Percentiles rank a stretch among this genome's conserved stretches.
These are phyloP conservation scores for Myotis brandtii DNA, from an alignment of 2,113 vertebrate species.

Conservation along the genomic window DNA sequence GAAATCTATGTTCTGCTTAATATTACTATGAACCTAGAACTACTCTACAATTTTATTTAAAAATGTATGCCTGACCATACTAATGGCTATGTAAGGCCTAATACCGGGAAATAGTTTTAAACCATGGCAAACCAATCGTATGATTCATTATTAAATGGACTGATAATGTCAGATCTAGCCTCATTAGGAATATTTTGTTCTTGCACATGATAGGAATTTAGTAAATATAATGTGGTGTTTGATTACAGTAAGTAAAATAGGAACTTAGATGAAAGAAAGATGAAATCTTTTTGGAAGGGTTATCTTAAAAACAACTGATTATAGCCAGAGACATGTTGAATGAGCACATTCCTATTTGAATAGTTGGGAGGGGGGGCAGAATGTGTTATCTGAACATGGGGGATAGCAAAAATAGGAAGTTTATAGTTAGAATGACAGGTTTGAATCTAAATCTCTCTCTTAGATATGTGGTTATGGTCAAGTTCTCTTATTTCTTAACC, in stretches of 20 bases:
- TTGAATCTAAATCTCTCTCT: background rate
- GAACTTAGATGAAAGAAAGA: background rate
- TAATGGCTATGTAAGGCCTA: background rate
- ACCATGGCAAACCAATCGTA: background rate
- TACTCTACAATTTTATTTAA: constrained; percentile 18
- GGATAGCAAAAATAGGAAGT: background rate
- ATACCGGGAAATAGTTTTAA: background rate
- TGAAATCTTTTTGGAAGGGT: background rate
- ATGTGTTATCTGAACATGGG: background rate
- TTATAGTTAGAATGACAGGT: background rate
- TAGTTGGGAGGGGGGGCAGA: background rate
- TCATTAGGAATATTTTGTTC: background rate
- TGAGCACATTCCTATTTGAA: background rate
- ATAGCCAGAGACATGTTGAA: background rate
- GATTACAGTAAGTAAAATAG: background rate
- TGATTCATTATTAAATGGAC: background rate
- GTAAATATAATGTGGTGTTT: background rate
- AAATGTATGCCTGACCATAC: background rate
- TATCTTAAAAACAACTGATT: background rate
- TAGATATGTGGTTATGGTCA: background rate
- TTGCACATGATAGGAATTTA: background rate
- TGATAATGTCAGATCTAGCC: background rate
- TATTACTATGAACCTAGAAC: background rate
- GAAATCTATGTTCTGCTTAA: background rate
- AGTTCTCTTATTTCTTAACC: background rate